Evolutionary conservation across 2,888 invertebrate genomes (phyloP).

Genomic region (Theretra japonica): DNA sequence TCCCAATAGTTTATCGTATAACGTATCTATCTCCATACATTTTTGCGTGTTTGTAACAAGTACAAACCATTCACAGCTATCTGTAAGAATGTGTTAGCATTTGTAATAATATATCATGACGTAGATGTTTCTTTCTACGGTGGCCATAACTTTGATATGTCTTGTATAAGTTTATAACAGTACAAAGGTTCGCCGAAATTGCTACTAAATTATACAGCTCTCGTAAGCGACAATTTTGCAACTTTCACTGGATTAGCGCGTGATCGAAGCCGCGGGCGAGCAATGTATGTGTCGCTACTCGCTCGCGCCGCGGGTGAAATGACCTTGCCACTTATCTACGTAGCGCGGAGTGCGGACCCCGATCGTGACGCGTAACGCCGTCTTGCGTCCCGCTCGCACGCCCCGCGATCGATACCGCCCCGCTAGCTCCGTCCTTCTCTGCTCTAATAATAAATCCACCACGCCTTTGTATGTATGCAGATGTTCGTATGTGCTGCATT

Average conservation of each 20-base stretch:
- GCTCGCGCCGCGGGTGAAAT: constrained; percentile 56
- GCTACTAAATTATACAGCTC: neutral
- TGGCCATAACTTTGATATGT: neutral
- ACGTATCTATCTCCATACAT: too few relatives aligned
- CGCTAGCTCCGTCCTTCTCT: constrained; percentile 59
- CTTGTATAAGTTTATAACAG: neutral
- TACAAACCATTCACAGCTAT: neutral
- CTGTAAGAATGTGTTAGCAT: neutral
- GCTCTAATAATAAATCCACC: constrained; percentile 73
- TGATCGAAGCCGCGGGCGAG: constrained; percentile 34
- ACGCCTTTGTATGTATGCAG: constrained; percentile 45
- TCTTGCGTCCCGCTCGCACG: constrained; percentile 59
- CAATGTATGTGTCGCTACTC: constrained; percentile 43
- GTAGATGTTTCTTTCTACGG: neutral
- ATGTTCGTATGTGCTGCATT: constrained; percentile 58
- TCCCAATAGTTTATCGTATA: too few relatives aligned
- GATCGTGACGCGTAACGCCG: constrained; percentile 52
- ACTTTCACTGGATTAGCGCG: constrained; percentile 52
- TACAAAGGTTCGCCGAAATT: neutral
- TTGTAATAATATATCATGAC: neutral
- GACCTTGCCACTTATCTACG: constrained; percentile 79
- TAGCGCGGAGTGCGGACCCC: constrained; percentile 53
- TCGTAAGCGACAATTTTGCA: constrained; percentile 1
- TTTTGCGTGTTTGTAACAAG: neutral
- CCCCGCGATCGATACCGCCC: constrained; percentile 62